Percentiles rank a stretch among this genome's conserved stretches.
These are phyloP conservation scores for Drosophila lowei DNA, from an alignment of 1,140 invertebrate genomes.

Conservation along the genomic window DNA sequence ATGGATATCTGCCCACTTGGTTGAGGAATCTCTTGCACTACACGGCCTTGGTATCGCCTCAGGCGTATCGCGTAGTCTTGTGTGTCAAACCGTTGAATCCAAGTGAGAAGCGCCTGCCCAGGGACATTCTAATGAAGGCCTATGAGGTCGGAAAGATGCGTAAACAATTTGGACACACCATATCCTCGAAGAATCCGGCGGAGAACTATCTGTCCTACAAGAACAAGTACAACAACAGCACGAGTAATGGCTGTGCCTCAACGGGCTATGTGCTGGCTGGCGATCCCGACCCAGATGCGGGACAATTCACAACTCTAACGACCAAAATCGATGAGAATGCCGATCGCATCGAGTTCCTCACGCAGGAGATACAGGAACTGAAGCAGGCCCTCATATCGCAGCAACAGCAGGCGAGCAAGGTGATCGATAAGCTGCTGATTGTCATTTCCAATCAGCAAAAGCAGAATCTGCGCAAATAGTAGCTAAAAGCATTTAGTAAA, in stretches of 20 bases:
- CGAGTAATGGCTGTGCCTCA: slow-evolving; percentile 84
- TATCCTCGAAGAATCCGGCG: slow-evolving; percentile 86
- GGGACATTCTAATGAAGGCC: slow-evolving; percentile 89
- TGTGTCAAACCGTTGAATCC: slow-evolving; percentile 92
- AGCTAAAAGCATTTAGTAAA: slow-evolving; percentile 49
- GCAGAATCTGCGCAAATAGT: slow-evolving; percentile 79
- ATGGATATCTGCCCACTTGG: slow-evolving; percentile 88
- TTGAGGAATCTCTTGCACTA: slow-evolving; percentile 89
- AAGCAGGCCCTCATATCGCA: slow-evolving; percentile 84
- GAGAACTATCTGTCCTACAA: slow-evolving; percentile 85
- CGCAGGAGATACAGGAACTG: slow-evolving; percentile 86
- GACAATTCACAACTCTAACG: slow-evolving; percentile 85
- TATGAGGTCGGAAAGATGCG: slow-evolving; percentile 89
- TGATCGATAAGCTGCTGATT: slow-evolving; percentile 82
- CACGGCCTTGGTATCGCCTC: slow-evolving; percentile 89
- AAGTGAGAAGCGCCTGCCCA: slow-evolving; percentile 89
- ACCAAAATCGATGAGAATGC: slow-evolving; percentile 86
- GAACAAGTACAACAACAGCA: slow-evolving; percentile 86
- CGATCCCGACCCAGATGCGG: slow-evolving; percentile 78
- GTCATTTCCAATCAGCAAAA: slow-evolving; percentile 82
- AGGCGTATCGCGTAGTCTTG: slow-evolving; percentile 89
- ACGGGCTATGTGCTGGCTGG: slow-evolving; percentile 81
- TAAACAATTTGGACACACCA: slow-evolving; percentile 87
- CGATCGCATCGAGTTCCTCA: slow-evolving; percentile 85
- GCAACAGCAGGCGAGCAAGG: slow-evolving; percentile 81